Conservation (phyloP, 2,888 invertebrate species). For the Drosophila mercatorum region DNA sequence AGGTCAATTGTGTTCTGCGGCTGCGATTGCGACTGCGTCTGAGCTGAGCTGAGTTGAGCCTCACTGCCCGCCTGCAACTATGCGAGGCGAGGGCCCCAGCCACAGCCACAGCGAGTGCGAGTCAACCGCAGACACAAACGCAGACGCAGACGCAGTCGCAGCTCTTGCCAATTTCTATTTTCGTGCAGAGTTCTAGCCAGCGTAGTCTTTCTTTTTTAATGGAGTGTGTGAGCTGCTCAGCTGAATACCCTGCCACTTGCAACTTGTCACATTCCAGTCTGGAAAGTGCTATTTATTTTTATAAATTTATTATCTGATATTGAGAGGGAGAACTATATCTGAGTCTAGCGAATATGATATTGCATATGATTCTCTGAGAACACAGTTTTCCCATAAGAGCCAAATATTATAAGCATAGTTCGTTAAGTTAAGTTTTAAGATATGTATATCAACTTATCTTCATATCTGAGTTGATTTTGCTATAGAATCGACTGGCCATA, state of each 20-base stretch:
- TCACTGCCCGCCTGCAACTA: constrained; percentile 39
- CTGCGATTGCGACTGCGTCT: constrained; percentile 41
- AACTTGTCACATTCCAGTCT: too few species aligned
- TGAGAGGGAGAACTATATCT: too few species aligned
- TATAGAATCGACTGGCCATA: too few species aligned
- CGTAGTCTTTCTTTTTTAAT: constrained; percentile 6
- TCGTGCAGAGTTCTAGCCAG: constrained; percentile 51
- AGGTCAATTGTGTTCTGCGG: constrained; percentile 78
- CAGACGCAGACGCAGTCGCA: constrained; percentile 24
- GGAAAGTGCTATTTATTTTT: too few species aligned
- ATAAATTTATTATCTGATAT: too few species aligned
- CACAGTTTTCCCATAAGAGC: too few species aligned
- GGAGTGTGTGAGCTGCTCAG: constrained; percentile 17
- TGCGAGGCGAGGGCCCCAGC: constrained; percentile 6
- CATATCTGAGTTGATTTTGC: too few species aligned
- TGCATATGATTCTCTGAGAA: too few species aligned
- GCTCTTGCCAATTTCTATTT: constrained; percentile 67
- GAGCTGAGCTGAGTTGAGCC: constrained; percentile 2
- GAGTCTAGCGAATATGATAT: too few species aligned
- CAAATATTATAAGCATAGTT: too few species aligned
- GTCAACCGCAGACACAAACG: constrained; percentile 11
- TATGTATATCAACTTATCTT: too few species aligned
- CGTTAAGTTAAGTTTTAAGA: too few species aligned
- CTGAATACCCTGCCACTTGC: constrained; percentile 4
- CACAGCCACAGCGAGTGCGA: constrained; percentile 8